Conservation (phyloP, 2,113 vertebrate species). For the Pantherophis guttatus region DNA sequence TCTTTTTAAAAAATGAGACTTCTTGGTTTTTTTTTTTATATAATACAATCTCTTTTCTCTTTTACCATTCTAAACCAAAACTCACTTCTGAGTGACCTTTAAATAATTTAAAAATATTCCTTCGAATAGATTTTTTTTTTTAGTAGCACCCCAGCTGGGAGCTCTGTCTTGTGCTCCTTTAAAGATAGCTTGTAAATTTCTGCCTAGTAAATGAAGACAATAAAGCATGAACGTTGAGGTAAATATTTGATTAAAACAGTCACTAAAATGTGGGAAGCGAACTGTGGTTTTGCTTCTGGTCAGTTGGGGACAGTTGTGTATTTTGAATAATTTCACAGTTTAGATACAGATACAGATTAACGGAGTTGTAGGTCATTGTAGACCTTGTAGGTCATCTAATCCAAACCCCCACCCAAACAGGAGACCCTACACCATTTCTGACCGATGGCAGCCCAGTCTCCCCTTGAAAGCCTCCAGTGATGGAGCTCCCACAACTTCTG, state of each 20-base stretch:
- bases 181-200: not conserved
- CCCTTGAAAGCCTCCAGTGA: too few species aligned
- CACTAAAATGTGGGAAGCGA: slow-evolving; percentile 14
- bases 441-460: too few species aligned
- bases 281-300: slow-evolving; percentile 34
- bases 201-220: slow-evolving; percentile 10
- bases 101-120: not conserved
- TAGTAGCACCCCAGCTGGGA: not conserved
- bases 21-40: not conserved
- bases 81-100: not conserved
- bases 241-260: slow-evolving; percentile 38
- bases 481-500: too few species aligned
- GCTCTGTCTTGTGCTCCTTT: not conserved
- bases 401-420: too few species aligned
- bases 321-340: slow-evolving; percentile 19
- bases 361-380: too few species aligned
- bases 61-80: not conserved
- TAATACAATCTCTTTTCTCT: not conserved
- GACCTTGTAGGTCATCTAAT: too few species aligned
- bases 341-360: too few species aligned
- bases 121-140: slow-evolving; percentile 9
- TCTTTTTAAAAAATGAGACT: not conserved
- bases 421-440: too few species aligned
- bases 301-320: not conserved
- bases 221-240: slow-evolving; percentile 6